Evolutionary conservation across 1,140 invertebrate species (phyloP).

Genomic region (Brachionus manjavacas): DNA sequence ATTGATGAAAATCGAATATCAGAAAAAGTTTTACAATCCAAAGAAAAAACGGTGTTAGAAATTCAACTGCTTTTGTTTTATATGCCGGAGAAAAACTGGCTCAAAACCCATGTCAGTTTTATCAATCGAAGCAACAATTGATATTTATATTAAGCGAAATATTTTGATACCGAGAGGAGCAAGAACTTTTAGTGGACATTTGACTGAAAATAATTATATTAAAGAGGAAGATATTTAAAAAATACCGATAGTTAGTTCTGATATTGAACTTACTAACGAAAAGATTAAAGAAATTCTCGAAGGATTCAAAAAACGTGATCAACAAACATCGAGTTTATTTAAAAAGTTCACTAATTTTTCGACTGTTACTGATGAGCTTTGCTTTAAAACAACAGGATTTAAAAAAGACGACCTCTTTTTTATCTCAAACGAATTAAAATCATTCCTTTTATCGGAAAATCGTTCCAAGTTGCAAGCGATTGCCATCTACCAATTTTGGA

Average conservation of each 20-base stretch:
- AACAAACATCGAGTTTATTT: background rate
- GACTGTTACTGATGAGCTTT: background rate
- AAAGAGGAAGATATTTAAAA: background rate
- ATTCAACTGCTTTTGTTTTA: background rate
- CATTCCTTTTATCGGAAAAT: background rate
- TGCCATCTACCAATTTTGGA: background rate
- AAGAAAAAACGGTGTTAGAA: background rate
- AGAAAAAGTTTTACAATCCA: background rate
- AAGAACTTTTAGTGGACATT: background rate
- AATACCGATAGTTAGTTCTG: background rate
- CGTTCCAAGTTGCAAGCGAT: background rate
- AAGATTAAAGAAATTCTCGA: background rate
- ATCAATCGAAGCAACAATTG: background rate
- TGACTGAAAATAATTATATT: background rate
- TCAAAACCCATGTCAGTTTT: background rate
- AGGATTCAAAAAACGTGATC: background rate
- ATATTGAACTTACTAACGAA: background rate
- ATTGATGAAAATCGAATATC: background rate
- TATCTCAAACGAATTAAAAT: background rate
- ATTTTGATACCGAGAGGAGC: background rate
- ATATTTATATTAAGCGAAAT: too few species aligned
- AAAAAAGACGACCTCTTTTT: background rate
- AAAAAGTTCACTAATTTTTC: background rate
- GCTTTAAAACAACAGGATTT: constrained; percentile 7
- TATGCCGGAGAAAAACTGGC: background rate